A percentile compares a stretch with the other conserved stretches of the same genome.
phyloP scores from a whole-genome alignment of 2,797 vertebrate species.

The Phataginus tricuspis region DNA sequence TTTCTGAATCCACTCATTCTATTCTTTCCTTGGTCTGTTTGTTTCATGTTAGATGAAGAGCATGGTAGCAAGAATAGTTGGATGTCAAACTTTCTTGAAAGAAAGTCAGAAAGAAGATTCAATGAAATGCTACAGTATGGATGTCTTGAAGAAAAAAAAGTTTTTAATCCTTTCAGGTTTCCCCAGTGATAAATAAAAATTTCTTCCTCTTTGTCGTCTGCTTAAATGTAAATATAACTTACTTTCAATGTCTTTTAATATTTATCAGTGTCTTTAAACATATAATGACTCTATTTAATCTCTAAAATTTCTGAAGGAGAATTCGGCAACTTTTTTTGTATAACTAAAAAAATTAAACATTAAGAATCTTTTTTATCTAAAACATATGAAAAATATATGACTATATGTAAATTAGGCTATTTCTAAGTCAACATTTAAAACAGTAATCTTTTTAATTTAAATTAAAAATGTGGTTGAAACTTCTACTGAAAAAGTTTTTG shows the following conservation, averaged over 20 bases:
- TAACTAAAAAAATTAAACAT: neutral
- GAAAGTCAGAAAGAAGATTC: neutral
- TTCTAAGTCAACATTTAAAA: neutral
- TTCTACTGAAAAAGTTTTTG: neutral
- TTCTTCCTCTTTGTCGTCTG: neutral
- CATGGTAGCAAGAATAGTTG: neutral
- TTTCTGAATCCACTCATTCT: neutral
- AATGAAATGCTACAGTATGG: neutral
- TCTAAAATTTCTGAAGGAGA: neutral
- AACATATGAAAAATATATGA: neutral
- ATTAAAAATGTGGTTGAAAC: neutral
- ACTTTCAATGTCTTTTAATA: neutral
- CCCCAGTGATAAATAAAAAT: neutral
- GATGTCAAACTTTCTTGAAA: neutral
- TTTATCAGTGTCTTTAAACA: neutral
- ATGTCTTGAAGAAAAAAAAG: neutral
- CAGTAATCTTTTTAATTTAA: neutral
- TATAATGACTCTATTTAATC: neutral
- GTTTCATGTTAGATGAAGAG: neutral
- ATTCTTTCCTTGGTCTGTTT: neutral
- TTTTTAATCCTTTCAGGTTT: neutral
- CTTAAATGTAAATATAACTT: neutral
- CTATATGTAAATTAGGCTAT: neutral
- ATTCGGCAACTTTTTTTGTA: neutral
- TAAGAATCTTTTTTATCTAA: neutral